Base-by-base conservation (phyloP, 2,113 vertebrate species). In the Baryphthengus martii region DNA sequence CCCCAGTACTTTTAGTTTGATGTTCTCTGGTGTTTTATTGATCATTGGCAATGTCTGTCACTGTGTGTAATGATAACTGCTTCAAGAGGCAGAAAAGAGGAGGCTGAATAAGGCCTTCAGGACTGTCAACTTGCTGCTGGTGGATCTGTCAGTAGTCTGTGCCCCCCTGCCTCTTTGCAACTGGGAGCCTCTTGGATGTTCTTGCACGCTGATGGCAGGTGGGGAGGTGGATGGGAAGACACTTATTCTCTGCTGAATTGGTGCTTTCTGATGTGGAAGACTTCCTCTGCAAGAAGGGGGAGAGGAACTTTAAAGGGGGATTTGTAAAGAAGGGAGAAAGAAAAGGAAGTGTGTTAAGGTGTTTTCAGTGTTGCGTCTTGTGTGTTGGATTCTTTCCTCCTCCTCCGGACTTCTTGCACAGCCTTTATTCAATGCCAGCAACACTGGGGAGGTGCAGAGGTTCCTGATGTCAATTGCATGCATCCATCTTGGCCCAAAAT, bases 11-110 rank as follows among this genome's bases (percentile, higher is more conserved):
- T 96, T 71, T 28, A 87, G 62, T 31, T 45, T 88, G 52, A 63
- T 83, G 37, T 93, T 97, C 94, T 31, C 10, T 89, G 71, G 35
- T 9, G 13, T 52, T 95, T 73, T 91, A 91, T 97, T 94, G 91
- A 96, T 95, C 88, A 85, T n/a, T 44, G 35, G n/a, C 88, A 59
- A 9, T 0, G 2, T 81, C 71, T 0, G 0, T 94, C 89, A 73
- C 68, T 62, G 37, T 11, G 10, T 87, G 5, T 50, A 78, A 81
- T 0, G 63, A 44, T 80, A 95, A 81, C 77, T 78, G 58, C 76
- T 82, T 89, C 58, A 52, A 82, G 83, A 90, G 75, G 66, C 63
- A 82, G 86, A 71, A 87, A 62, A n/a, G 42, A 67, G 59, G 63
- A 85, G 73, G 58, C 21, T 47, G 83, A 82, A 23, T 42, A 68